Evolutionary conservation across 2,888 invertebrate species (phyloP), one percentile per base, ranked within the genome.

Genomic region (Globia sparganii): DNA sequence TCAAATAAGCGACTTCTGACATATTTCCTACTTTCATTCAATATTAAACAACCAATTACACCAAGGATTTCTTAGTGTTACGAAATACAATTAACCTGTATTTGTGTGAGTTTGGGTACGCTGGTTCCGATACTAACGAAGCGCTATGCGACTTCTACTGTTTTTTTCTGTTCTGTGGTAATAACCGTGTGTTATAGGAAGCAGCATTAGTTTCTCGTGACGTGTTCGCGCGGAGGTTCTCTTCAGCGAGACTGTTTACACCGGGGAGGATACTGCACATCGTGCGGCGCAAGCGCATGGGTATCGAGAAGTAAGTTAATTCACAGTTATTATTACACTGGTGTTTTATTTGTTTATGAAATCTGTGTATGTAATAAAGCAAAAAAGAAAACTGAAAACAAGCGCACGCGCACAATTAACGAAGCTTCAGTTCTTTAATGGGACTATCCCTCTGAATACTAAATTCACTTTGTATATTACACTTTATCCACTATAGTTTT

Each of bases 231-330:
- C 96, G 98, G 85, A 96, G 98, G 81, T 98, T 97, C 93, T 98
- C 98, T 0, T 97, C 97, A 85, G 97, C 97, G 64, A 97, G 97
- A 79, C 97, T 98, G 46, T 98, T 97, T 92, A 98, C 98, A 4
- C 98, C 98, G 2, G 99, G 99, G 8, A 97, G 98, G 85, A 98
- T 99, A 88, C 95, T 99, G 77, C 98, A 99, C 91, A 97, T 99
- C 74, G 97, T 97, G 40, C 97, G 97, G 82, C 97, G 97, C 90
- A 98, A 98, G 94, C 97, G 97, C 94, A 97, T 97, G 93, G 97
- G 97, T 86, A 97, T 97, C 75, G 97, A 97, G 92, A 97, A 97
- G 97, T 97, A 91, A 93, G 96, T 91, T 49, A 11, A 75, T 13
- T 25, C 2, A 49, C 15, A 43, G 13, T 31, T n/a, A 56, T 71